Base-by-base conservation (phyloP, 2,888 invertebrate genomes). In the Amaurobius ferox region DNA sequence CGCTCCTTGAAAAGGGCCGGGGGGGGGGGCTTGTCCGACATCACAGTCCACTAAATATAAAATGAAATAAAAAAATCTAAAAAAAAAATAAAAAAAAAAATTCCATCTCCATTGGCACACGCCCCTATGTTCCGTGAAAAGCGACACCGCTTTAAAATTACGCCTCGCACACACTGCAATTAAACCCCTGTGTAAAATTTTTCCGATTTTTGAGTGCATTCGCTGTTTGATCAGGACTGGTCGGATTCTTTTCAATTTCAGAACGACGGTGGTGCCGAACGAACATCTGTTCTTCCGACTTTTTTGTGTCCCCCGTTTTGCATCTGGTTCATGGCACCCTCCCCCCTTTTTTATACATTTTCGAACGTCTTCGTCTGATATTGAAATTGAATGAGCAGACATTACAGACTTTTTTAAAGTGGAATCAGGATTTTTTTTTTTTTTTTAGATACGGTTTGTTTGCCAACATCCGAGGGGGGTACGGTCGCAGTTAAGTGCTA, bases 181-280 rank as follows among this genome's bases (percentile, higher is more conserved):
- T 55, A 55, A 55, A 55, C 55, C 23, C 55, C 55, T 5, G 44
- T 16, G 5, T 13, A 55, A 55, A 55, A 23, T 55, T 55, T 55
- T 55, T 44, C 55, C 55, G 5, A 55, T 55, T 55, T 55, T 55
- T 19, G 55, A 55, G 55, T 55, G 55, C 55, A 55, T 55, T 55
- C 55, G 11, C 55, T 55, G 55, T 55, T 55, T 55, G 55, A 55
- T 23, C 55, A 55, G 23, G 23, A 55, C 32, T 3, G 9, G 68
- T 26, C 28, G 26, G 28, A 28, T 72, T 66, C 71, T 61, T 83
- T 77, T 74, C 44, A 64, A 73, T 64, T 79, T 67, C 66, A 71
- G 86, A 86, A 79, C 86, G 86, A 86, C 79, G 76, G 86, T 79
- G 86, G 79, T 79, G 86, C 86, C 70, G 32, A 30, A 9, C 28